phyloP scores from a whole-genome alignment of 2,888 invertebrate species.

The Sphaerophoria rueppellii region DNA sequence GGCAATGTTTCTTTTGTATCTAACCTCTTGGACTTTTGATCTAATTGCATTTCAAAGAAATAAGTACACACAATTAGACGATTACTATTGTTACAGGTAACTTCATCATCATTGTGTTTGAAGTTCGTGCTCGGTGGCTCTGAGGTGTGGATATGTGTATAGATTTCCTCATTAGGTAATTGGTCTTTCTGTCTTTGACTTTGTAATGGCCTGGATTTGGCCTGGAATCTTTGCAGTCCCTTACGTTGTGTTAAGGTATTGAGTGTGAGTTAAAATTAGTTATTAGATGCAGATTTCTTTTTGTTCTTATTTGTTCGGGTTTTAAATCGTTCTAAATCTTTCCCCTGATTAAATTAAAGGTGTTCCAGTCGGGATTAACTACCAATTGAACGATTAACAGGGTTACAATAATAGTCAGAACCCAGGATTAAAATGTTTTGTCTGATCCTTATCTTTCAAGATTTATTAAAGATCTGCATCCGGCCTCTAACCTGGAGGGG shows the following conservation, averaged over 20 bases:
- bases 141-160: constrained; percentile 64
- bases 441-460: no score
- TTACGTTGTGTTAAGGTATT: not conserved
- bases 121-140: constrained; percentile 58
- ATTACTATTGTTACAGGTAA: constrained; percentile 24
- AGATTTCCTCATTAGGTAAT: constrained; percentile 74
- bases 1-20: constrained; percentile 40
- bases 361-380: no score
- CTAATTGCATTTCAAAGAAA: constrained; percentile 71
- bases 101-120: constrained; percentile 56
- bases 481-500: no score
- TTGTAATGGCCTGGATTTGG: constrained; percentile 55
- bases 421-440: no score
- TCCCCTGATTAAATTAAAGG: no score
- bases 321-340: no score
- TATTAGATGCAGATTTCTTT: no score
- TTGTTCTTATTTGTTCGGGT: no score
- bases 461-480: no score
- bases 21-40: constrained; percentile 58
- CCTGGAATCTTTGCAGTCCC: constrained; percentile 19
- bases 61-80: constrained; percentile 64
- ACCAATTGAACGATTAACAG: no score
- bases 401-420: no score
- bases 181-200: constrained; percentile 32
- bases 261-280: no score